A percentile compares a stretch with the other conserved stretches of the same genome.
phyloP scores from a whole-genome alignment of 2,797 vertebrate species.

The Macropus fuliginosus region DNA sequence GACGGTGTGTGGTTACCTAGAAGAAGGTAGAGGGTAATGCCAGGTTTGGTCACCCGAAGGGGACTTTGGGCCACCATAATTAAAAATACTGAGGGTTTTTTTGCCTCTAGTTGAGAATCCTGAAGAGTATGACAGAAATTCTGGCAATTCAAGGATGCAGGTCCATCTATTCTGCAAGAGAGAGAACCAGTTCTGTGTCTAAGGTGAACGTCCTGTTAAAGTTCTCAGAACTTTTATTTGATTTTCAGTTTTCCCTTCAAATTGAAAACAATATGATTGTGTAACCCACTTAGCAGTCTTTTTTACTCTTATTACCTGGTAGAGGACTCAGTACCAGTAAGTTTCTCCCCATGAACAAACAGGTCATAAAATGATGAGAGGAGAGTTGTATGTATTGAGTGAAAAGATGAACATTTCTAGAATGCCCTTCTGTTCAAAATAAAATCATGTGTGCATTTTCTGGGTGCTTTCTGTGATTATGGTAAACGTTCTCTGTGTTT shows the following conservation, averaged over 20 bases:
- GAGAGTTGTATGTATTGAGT: not conserved
- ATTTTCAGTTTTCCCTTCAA: slow-evolving; percentile 60
- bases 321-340: not conserved
- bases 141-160: slow-evolving; percentile 34
- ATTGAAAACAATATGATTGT: slow-evolving; percentile 47
- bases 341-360: slow-evolving; percentile 50
- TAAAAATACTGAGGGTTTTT: slow-evolving; percentile 33
- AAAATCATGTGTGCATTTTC: slow-evolving; percentile 33
- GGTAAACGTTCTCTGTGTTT: slow-evolving; percentile 25
- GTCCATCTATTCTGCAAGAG: slow-evolving; percentile 46
- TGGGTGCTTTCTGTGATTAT: slow-evolving; percentile 1
- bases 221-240: slow-evolving; percentile 75
- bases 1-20: slow-evolving; percentile 46
- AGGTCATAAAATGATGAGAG: slow-evolving; percentile 15
- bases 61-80: not conserved
- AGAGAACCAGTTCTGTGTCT: slow-evolving; percentile 21
- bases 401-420: slow-evolving; percentile 34
- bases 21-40: slow-evolving; percentile 46
- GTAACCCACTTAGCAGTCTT: slow-evolving; percentile 18
- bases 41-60: slow-evolving; percentile 35
- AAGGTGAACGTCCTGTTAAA: slow-evolving; percentile 60
- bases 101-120: slow-evolving; percentile 33
- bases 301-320: not conserved
- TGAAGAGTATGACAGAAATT: slow-evolving; percentile 62
- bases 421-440: slow-evolving; percentile 1